Evolutionary conservation across 2,888 invertebrate species (phyloP), one percentile per base, ranked within the genome.

Genomic region (Drosophila antonietae): DNA sequence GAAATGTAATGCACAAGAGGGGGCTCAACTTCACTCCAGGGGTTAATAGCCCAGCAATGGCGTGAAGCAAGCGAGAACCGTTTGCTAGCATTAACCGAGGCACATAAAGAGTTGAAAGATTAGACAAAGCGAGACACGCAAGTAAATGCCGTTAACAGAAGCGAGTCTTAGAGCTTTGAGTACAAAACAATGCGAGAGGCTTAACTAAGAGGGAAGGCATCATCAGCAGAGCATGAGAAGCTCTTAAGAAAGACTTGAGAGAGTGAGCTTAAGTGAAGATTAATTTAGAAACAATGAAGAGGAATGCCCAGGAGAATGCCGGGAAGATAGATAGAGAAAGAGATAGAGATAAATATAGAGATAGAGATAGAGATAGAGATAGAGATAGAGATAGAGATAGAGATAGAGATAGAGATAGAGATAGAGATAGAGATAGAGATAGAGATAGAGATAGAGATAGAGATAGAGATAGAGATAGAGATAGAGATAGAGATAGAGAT

Each of bases 1-100:
- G 55, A 70, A 49, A 52, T 70, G 66, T 64, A 60, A 78, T 74
- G 61, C 70, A 47, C 78, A 46, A 58, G 61, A 71, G 77, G 37
- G 53, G 39, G 79, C 70, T 71, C 67, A 71, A 67, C 41, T 52
- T 8, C 70, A 57, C 70, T 52, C 74, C 51, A 60, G 70, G 53
- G 75, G 62, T 28, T 57, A 58, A 57, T 33, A 51, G 35, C 23
- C 5, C 39, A 15, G 12, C 8, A 35, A 28, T 33, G 20, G 47
- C 63, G 47, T n/a, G 9, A 58, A 28, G 12, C 15, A 28, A 43
- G 64, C 46, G 39, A 37, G 10, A 39, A 18, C 12, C 53, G 33
- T 37, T 51, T 49, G 14, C 35, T 2, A 10, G 31, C 2, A 20
- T 49, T 18, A 51, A 10, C 18, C 3, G 3, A 2, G 18, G 3